Evolutionary conservation across 2,888 invertebrate species (phyloP), one percentile per base, ranked within the genome.

Genomic region (Ecliptopera silaceata): DNA sequence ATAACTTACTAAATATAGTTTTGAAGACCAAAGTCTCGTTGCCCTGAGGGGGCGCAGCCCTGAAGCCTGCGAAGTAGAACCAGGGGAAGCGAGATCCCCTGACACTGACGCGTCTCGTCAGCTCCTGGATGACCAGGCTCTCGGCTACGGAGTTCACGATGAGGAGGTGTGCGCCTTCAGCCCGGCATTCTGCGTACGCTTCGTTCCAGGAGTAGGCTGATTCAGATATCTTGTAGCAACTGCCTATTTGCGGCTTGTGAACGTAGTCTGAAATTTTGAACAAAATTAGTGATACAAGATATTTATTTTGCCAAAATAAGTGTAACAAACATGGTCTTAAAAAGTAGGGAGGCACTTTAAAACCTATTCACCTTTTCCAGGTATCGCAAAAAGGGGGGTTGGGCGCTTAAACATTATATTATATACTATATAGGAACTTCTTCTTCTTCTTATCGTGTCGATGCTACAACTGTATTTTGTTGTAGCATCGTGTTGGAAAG

Each of bases 1-100:
- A 38, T 6, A 38, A 79, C 87, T 76, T 67, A 87, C 87, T 82
- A 13, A 82, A 84, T 31, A 88, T 70, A n/a, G 88, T 88, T 59
- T 68, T 79, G 48, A 84, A 88, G 8, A 78, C 74, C 10, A 67
- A 61, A 0, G 77, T 68, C 3, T 67, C 62, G 3, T 71, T 71
- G 4, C 66, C 70, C 2, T 56, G 61, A 0, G 71, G 71, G 12
- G 59, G 64, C 0, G 68, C 54, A 0, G 88, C 84, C 62, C 86
- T 72, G 43, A 79, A 72, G 0, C 88, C 88, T 2, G 78, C 85
- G 12, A 63, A 78, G 69, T 75, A 82, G 65, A 80, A 86, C 69
- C 72, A 84, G 0, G 55, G 31, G 0, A 64, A 36, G 0, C 11
- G 39, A 0, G 78, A 56, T 0, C 58, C 68, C 0, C 0, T 0